Evolutionary conservation across 2,113 vertebrate species (phyloP).

Genomic region (Chamaetylas fuelleborni): DNA sequence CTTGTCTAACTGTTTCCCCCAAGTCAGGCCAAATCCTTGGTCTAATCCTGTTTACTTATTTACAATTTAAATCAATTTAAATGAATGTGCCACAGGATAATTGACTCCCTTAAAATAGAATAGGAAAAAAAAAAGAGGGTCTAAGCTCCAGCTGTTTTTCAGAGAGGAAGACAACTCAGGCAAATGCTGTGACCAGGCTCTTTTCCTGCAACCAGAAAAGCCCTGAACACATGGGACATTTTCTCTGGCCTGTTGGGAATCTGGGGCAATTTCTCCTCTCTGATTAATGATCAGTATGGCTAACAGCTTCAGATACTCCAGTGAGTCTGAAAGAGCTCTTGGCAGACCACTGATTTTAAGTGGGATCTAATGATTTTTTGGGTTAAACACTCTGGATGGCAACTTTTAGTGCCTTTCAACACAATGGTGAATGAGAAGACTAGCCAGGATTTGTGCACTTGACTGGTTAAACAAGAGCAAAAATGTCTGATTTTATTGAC

Average conservation of each 20-base stretch:
- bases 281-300: background rate
- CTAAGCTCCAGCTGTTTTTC: background rate
- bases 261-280: background rate
- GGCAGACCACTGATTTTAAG: background rate
- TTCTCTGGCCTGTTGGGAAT: background rate
- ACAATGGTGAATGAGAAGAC: background rate
- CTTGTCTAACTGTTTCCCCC: background rate
- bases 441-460: background rate
- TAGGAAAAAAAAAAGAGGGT: background rate
- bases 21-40: background rate
- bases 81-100: background rate
- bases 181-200: background rate
- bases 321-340: background rate
- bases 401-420: background rate
- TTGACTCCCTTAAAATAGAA: background rate
- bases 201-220: background rate
- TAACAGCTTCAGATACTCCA: background rate
- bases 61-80: constrained; percentile 28
- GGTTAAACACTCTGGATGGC: background rate
- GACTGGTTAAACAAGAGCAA: background rate
- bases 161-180: background rate
- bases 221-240: background rate
- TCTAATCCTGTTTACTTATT: constrained; percentile 32
- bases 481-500: background rate
- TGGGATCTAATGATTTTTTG: background rate